phyloP scores from a whole-genome alignment of 2,113 vertebrate species.

The Cyanoderma ruficeps region DNA sequence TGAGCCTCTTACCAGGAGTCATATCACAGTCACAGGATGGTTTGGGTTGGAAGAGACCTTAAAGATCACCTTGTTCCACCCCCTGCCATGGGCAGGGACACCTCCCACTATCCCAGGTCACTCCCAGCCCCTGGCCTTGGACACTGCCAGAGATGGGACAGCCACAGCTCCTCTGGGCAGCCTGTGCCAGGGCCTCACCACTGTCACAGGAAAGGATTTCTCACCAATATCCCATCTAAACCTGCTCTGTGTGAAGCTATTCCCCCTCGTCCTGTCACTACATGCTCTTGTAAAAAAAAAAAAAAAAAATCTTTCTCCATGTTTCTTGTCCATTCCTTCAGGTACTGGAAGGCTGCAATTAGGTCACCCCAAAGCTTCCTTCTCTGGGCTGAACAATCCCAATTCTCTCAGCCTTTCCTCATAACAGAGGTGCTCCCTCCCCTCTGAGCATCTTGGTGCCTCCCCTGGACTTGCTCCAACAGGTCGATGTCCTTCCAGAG shows the following conservation, averaged over 20 bases:
- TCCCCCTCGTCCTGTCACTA: background rate
- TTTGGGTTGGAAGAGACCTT: background rate
- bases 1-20: background rate
- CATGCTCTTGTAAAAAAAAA: background rate
- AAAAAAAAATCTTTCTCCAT: background rate
- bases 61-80: rapidly evolving
- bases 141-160: background rate
- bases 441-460: background rate
- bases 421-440: background rate
- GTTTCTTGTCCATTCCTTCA: background rate
- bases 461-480: background rate
- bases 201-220: background rate
- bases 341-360: background rate
- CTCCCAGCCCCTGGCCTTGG: background rate
- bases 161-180: background rate
- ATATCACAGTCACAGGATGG: background rate
- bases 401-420: background rate
- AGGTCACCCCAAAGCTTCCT: background rate
- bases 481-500: background rate
- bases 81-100: background rate
- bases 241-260: background rate
- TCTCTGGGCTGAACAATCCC: background rate
- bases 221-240: background rate
- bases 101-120: rapidly evolving
- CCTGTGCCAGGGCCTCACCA: background rate